A percentile compares a stretch with the other conserved stretches of the same genome.
These are phyloP conservation scores for Meloe dianella DNA, from an alignment of 2,888 invertebrate species.

Conservation along the genomic window DNA sequence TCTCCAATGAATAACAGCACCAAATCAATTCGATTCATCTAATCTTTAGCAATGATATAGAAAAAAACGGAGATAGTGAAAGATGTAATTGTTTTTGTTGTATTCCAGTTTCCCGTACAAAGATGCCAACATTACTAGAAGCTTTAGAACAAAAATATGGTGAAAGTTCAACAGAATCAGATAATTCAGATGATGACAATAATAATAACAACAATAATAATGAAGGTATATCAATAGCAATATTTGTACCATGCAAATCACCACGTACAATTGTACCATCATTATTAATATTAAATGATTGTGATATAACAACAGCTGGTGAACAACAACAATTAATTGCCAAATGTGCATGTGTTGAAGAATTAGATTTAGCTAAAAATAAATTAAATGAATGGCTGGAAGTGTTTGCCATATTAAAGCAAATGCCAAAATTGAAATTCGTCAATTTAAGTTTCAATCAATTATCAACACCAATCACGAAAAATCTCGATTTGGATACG, in stretches of 20 bases:
- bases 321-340: slow-evolving; percentile 79
- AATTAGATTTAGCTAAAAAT: slow-evolving; percentile 93
- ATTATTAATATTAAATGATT: slow-evolving; percentile 86
- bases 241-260: slow-evolving; percentile 84
- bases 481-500: slow-evolving; percentile 51
- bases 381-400: slow-evolving; percentile 87
- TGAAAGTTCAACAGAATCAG: slow-evolving; percentile 63
- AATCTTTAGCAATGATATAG: too few species aligned
- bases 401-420: slow-evolving; percentile 85
- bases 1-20: background rate
- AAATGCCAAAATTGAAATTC: slow-evolving; percentile 88
- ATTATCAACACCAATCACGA: slow-evolving; percentile 74
- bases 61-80: background rate
- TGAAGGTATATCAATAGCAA: slow-evolving; percentile 78
- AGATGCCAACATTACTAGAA: slow-evolving; percentile 89
- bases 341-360: slow-evolving; percentile 89
- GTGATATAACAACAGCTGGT: slow-evolving; percentile 89
- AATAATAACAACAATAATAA: too few species aligned
- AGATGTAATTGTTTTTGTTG: background rate
- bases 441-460: slow-evolving; percentile 92
- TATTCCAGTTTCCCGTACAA: slow-evolving; percentile 34
- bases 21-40: too few species aligned
- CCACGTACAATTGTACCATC: slow-evolving; percentile 80
- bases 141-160: slow-evolving; percentile 89
- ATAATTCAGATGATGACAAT: slow-evolving; percentile 68